Evolutionary conservation across 2,888 invertebrate genomes (phyloP), one percentile per base, ranked within the genome.

Genomic region (Microctonus hyperodae): DNA sequence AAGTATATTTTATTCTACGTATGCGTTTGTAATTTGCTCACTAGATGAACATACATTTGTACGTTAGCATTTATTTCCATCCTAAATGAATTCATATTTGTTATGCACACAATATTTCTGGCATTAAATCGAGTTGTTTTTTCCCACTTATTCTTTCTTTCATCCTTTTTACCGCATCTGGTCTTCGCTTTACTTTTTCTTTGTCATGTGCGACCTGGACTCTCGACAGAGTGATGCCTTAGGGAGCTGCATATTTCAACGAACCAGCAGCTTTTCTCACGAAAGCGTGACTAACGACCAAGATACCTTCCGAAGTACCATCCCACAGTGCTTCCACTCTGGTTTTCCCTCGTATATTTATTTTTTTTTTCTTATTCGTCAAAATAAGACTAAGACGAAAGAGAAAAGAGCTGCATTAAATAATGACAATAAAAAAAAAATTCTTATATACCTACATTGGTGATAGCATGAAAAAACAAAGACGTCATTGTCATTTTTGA

Each of bases 41-140:
- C 31, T 28, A 22, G 31, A n/a, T 5, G 55, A 16, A 16, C n/a
- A 28, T 16, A 57, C 28, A 48, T 48, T 60, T 60, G 60, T 28
- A 16, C 20, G 31, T 10, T 22, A 22, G 11, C 11, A 57, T 64
- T 67, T 74, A 70, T 70, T 73, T 73, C 68, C 69, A 70, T 73
- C 58, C 62, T 68, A 68, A 73, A 74, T 75, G 73, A 73, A 75
- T 68, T 68, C 66, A 70, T 67, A 72, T 74, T 70, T 72, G 63
- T 69, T 50, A 71, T 68, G 67, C 67, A 70, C 69, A 74, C 69
- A 72, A 74, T 73, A 67, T 73, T 72, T 68, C 67, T 64, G 67
- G 68, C 70, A 71, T 68, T 70, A 75, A 74, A 71, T 71, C 64
- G 60, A 59, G 51, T 31, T 55, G 55, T 64, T 7, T 40, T 40